Percentiles rank a stretch among this genome's conserved stretches.
phyloP scores from a whole-genome alignment of 2,113 vertebrate genomes.

The Crypturellus undulatus region DNA sequence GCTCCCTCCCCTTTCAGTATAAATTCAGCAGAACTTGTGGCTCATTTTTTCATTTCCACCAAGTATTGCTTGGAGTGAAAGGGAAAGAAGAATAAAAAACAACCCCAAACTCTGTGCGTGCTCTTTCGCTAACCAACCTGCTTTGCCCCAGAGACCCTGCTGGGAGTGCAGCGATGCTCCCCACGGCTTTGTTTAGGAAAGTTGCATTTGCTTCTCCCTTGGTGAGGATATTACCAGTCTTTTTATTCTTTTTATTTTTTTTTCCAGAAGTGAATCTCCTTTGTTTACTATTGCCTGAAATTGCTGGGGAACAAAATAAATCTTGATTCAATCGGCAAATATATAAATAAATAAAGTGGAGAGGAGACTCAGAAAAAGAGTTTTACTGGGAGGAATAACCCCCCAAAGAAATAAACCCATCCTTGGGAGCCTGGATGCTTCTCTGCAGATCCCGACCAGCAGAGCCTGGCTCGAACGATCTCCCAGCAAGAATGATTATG shows the following conservation, averaged over 20 bases:
- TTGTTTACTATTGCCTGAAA: slow-evolving; percentile 59
- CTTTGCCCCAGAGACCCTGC: slow-evolving; percentile 52
- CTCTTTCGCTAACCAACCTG: slow-evolving; percentile 28
- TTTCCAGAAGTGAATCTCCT: slow-evolving; percentile 49
- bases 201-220: slow-evolving; percentile 56
- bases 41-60: slow-evolving; percentile 1
- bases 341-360: slow-evolving; percentile 16
- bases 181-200: slow-evolving; percentile 49
- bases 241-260: background rate
- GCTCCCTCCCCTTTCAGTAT: background rate
- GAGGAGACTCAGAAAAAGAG: background rate
- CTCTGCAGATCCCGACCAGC: background rate
- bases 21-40: background rate
- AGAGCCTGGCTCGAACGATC: background rate
- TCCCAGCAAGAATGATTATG: slow-evolving; percentile 29
- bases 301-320: slow-evolving; percentile 57
- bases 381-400: slow-evolving; percentile 6
- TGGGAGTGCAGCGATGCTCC: slow-evolving; percentile 61
- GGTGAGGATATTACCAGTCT: slow-evolving; percentile 42
- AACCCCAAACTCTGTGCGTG: slow-evolving; percentile 9
- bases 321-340: slow-evolving; percentile 43
- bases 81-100: background rate
- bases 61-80: slow-evolving; percentile 22
- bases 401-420: background rate
- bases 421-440: background rate